These are phyloP conservation scores for Ernsta delagoae DNA, from an alignment of 2,888 invertebrate genomes.

Conservation along the genomic window DNA sequence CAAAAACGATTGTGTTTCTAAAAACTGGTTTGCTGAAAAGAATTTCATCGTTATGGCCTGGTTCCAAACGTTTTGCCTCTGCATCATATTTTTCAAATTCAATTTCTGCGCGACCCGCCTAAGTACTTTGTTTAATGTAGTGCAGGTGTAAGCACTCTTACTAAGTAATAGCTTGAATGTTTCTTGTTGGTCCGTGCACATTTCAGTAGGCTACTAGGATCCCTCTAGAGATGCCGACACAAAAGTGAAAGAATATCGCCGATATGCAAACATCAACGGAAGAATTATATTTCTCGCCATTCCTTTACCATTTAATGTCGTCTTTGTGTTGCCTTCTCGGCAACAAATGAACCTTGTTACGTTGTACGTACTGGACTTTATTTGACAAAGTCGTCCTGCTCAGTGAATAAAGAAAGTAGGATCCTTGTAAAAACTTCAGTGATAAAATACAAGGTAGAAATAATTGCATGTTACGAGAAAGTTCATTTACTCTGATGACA, in stretches of 20 bases:
- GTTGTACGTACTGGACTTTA: constrained; percentile 19
- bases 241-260: constrained; percentile 19
- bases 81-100: constrained; percentile 54
- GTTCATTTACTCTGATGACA: not conserved
- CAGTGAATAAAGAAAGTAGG: not conserved
- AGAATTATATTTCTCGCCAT: constrained; percentile 21
- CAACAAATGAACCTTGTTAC: constrained; percentile 17
- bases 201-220: constrained; percentile 44
- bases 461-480: not conserved
- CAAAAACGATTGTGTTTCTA: not conserved
- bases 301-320: constrained; percentile 20
- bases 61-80: constrained; percentile 44
- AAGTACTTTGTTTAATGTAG: constrained; percentile 55
- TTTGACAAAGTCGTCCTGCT: constrained; percentile 2
- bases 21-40: constrained; percentile 5
- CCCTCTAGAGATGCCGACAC: constrained; percentile 37
- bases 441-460: not conserved
- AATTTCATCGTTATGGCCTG: constrained; percentile 43
- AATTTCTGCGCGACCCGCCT: constrained; percentile 51
- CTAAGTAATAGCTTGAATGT: constrained; percentile 54
- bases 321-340: constrained; percentile 14
- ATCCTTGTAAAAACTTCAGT: constrained; percentile 9
- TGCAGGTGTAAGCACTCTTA: constrained; percentile 52
- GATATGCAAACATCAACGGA: constrained; percentile 20
- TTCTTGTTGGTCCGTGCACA: constrained; percentile 52